Evolutionary conservation across 2,113 vertebrate genomes (phyloP).

Genomic region (Otus sunia): DNA sequence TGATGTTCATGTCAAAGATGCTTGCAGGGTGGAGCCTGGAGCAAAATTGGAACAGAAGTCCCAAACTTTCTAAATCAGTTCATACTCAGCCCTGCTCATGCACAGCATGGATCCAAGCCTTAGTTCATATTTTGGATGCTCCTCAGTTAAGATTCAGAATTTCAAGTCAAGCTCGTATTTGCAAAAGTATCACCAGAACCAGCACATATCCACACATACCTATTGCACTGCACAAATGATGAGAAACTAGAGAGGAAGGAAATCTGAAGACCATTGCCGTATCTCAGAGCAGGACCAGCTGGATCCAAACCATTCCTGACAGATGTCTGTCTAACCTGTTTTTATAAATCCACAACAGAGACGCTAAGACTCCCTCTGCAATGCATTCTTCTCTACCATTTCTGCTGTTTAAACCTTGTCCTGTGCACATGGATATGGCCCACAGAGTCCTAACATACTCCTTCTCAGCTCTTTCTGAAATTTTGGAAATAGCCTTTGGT

Average conservation of each 20-base stretch:
- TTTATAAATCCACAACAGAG: neutral
- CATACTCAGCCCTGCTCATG: neutral
- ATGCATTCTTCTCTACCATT: neutral
- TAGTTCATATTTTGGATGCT: neutral
- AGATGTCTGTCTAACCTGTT: neutral
- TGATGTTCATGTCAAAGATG: neutral
- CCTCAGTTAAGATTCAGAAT: neutral
- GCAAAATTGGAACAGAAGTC: neutral
- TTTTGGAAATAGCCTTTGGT: neutral
- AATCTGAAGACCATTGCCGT: neutral
- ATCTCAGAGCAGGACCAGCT: neutral
- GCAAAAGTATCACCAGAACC: neutral
- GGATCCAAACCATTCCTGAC: neutral
- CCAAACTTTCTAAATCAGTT: neutral
- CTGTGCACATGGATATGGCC: neutral
- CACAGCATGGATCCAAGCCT: neutral
- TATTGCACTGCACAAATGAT: neutral
- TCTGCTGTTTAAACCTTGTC: neutral
- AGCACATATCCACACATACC: neutral
- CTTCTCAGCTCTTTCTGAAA: neutral
- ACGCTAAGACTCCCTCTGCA: neutral
- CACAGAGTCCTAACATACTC: neutral
- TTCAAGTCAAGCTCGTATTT: neutral
- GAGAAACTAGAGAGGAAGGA: neutral
- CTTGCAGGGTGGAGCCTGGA: neutral